Base-by-base conservation (phyloP, 1,140 invertebrate species). In the Branchinecta lynchi region DNA sequence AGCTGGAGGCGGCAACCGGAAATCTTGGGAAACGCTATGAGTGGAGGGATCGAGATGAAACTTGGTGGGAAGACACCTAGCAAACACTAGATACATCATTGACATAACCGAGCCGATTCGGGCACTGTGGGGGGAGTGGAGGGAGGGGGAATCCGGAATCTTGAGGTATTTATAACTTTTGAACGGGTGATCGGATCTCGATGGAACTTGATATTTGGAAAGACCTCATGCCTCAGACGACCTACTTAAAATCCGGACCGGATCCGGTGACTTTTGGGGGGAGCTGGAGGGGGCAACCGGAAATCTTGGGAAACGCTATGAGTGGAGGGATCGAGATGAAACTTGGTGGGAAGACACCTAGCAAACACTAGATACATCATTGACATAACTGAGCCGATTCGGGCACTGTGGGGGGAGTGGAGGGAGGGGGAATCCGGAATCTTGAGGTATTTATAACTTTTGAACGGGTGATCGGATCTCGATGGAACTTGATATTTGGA, bases 261-360 rank as follows among this genome's bases (percentile, higher is more conserved):
- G 46, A 51, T 51, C 46, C 46, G n/a, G 46, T 51, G 46, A 9
- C 46, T 9, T 51, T 51, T 9, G 46, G 46, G 46, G 46, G 46
- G n/a, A n/a, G n/a, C n/a, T n/a, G n/a, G n/a, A n/a, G n/a, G 46
- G 46, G 46, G 46, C 9, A n/a, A 51, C 46, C 46, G 46, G 46
- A 51, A 51, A 9, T 51, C 46, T 51, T 51, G 46, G 46, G n/a
- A 51, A 51, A 51, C 46, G n/a, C 46, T 51, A 9, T 9, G n/a
- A 51, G 46, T n/a, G n/a, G 46, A 51, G 46, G n/a, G 46, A 51
- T 51, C 46, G n/a, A n/a, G 46, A 51, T 51, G 46, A 51, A 51
- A 51, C 46, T 51, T 51, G 46, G 46, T 51, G 46, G 46, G 46
- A 51, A 51, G 46, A 51, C 9, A 9, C 9, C 9, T 9, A 9